phyloP scores from a whole-genome alignment of 2,797 vertebrate genomes.

The Chlorospingus flavigularis region DNA sequence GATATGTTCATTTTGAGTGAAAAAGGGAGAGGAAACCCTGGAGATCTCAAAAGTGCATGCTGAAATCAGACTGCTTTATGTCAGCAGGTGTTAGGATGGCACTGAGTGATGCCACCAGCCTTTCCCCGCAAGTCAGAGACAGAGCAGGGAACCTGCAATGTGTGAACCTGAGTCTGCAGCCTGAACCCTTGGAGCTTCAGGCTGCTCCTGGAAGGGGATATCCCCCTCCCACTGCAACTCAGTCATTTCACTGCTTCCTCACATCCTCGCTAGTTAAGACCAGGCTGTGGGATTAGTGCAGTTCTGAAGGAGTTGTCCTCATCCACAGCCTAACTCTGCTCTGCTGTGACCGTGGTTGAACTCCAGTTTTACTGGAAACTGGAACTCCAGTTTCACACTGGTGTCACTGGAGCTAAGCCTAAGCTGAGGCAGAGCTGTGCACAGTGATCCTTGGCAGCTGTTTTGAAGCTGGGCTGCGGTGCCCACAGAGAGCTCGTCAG shows the following conservation, averaged over 20 bases:
- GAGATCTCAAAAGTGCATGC: background rate
- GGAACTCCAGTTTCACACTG: background rate
- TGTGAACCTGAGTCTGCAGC: no score
- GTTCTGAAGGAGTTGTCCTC: background rate
- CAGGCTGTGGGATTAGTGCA: background rate
- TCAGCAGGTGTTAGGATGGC: background rate
- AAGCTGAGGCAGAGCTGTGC: background rate
- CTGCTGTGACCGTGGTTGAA: accelerated
- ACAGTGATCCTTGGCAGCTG: accelerated
- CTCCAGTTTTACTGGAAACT: background rate
- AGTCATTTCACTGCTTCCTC: background rate
- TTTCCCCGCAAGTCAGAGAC: background rate
- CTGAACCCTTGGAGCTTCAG: background rate
- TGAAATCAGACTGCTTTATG: background rate
- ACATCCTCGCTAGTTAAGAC: accelerated
- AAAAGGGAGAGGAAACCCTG: background rate
- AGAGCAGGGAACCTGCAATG: background rate
- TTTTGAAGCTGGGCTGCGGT: accelerated
- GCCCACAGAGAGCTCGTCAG: background rate
- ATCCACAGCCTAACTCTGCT: background rate
- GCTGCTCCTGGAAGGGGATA: background rate
- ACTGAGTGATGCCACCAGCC: background rate
- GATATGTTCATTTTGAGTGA: background rate
- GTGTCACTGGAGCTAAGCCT: background rate
- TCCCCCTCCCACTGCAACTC: background rate